Conservation (phyloP, 2,113 vertebrate species). For the Anolis sagrei region DNA sequence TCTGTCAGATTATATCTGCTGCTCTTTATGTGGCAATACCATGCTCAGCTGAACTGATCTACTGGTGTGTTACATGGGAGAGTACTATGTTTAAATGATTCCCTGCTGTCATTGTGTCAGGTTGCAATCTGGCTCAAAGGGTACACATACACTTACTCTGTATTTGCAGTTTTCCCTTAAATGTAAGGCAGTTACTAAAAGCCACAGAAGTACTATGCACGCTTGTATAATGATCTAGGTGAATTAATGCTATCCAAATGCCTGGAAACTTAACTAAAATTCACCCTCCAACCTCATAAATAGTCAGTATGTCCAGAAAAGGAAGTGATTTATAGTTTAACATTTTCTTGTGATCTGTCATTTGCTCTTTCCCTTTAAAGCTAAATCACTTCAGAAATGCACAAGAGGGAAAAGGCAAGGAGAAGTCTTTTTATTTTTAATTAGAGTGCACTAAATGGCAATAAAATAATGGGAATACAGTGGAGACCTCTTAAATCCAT, state of each 20-base stretch:
- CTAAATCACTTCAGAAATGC: constrained; percentile 73
- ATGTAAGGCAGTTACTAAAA: constrained; percentile 39
- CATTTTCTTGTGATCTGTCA: constrained; percentile 76
- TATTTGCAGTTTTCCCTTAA: constrained; percentile 34
- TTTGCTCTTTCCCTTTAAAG: constrained; percentile 75
- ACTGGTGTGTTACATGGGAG: background rate
- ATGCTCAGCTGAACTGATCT: background rate
- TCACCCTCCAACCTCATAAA: constrained; percentile 68
- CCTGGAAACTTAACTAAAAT: constrained; percentile 60
- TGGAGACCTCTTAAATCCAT: constrained; percentile 78
- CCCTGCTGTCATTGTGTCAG: background rate
- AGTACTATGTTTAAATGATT: too few species aligned
- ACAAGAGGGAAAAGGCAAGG: constrained; percentile 64
- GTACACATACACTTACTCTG: background rate
- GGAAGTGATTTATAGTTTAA: constrained; percentile 75
- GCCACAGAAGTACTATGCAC: constrained; percentile 20
- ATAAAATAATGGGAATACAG: constrained; percentile 80
- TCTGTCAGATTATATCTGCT: background rate
- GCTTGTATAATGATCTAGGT: constrained; percentile 38
- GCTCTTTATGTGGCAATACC: background rate
- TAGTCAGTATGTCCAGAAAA: constrained; percentile 70
- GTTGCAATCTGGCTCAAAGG: background rate
- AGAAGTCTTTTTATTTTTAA: constrained; percentile 80
- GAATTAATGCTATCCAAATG: constrained; percentile 54
- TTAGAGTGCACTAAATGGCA: constrained; percentile 80